Evolutionary conservation across 1,140 invertebrate species (phyloP).

Genomic region (Drosophila kurseongensis): DNA sequence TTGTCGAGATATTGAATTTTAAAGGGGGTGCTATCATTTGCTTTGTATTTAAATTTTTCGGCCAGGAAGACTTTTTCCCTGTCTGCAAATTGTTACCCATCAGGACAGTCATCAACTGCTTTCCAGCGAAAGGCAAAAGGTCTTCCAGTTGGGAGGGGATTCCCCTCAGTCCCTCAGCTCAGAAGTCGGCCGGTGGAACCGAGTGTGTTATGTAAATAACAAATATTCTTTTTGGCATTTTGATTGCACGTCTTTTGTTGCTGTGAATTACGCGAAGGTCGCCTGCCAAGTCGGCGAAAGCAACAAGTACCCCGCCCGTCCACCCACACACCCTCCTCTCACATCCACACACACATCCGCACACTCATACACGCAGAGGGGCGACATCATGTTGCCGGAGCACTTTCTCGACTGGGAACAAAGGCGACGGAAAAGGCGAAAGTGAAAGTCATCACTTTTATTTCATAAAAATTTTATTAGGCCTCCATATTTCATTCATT

Average conservation of each 20-base stretch:
- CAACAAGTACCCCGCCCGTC: constrained; percentile 41
- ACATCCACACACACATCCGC: constrained; percentile 9
- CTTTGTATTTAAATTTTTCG: too few species aligned
- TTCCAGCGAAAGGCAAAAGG: constrained; percentile 17
- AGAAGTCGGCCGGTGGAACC: background rate
- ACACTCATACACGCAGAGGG: background rate
- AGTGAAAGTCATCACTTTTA: constrained; percentile 82
- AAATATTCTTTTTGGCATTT: constrained; percentile 56
- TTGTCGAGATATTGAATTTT: too few species aligned
- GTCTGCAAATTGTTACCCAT: constrained; percentile 33
- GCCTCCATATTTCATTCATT: constrained; percentile 79
- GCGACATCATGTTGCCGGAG: background rate
- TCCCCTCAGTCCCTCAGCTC: background rate
- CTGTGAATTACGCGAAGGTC: constrained; percentile 38
- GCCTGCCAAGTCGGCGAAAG: constrained; percentile 4
- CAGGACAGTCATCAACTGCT: constrained; percentile 38
- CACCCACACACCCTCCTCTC: background rate
- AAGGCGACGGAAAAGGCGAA: constrained; percentile 43
- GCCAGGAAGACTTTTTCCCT: background rate
- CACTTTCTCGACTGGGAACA: constrained; percentile 5
- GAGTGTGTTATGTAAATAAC: constrained; percentile 42
- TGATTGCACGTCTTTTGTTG: constrained; percentile 54
- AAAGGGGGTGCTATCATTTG: too few species aligned
- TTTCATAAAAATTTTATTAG: constrained; percentile 82
- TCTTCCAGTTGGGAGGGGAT: constrained; percentile 3